Evolutionary conservation across 1,140 invertebrate species (phyloP), one percentile per base, ranked within the genome.

Genomic region (Pseudomyrmex gracilis): DNA sequence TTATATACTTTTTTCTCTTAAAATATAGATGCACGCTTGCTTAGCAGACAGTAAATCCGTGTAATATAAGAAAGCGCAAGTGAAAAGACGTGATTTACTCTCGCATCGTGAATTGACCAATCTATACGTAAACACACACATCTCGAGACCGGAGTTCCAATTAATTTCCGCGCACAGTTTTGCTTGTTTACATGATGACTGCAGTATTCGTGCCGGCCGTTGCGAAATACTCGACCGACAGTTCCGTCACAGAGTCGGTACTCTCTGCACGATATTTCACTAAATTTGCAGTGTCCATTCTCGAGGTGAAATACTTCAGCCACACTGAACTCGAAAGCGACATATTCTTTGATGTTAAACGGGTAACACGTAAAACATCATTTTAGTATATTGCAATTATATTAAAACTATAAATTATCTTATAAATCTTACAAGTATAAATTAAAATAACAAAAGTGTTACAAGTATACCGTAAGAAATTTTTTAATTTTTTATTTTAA

Each of bases 101-200:
- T 17, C 49, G 24, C 24, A 67, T 17, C n/a, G 53, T 17, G 73
- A 47, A 12, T 17, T 66, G 67, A 76, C 1, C 73, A 53, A 76
- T 76, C 49, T 13, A 49, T 53, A 77, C 9, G 34, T 17, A 24
- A n/a, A 63, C 61, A 8, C 64, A 71, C 55, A 80, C 76, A 47
- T 71, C 53, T 71, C 76, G 22, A 53, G 67, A 24, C 9, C 53
- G 53, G 66, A 80, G 53, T 80, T 80, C 70, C 76, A 80, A 80
- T 80, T 80, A 80, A 80, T 80, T 80, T 43, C n/a, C 20, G 64
- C 76, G 66, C 45, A 60, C 76, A 80, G 55, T 80, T 80, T 80
- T 66, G 66, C 49, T 66, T 80, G 68, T 80, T 80, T 80, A 80
- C 76, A 80, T 55, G 53, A 22, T 45, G 76, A 47, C 76, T 70